These are phyloP conservation scores for Melanostoma scalare DNA, from an alignment of 2,888 invertebrate genomes.

Conservation along the genomic window DNA sequence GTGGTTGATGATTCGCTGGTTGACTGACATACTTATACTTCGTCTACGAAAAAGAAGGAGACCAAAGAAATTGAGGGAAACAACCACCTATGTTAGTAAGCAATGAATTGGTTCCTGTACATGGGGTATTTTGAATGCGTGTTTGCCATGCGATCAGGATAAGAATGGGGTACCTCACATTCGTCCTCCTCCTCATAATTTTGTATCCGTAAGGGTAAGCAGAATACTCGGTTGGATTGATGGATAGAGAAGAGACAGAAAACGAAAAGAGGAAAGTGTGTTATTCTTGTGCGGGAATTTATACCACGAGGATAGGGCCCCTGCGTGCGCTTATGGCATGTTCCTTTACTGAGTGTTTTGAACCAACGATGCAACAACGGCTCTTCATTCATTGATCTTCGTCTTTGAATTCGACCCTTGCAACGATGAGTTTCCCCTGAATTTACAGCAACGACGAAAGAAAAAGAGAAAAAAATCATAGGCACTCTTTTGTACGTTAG, in stretches of 20 bases:
- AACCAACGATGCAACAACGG: neutral
- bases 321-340: neutral
- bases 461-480: too few species aligned
- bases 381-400: conserved; percentile 34
- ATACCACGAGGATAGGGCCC: conserved; percentile 6
- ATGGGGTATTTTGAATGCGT: conserved; percentile 36
- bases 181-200: neutral
- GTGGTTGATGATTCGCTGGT: conserved; percentile 33
- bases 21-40: conserved; percentile 46
- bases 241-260: conserved; percentile 9
- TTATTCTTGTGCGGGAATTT: conserved; percentile 66
- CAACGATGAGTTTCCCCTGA: neutral
- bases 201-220: conserved; percentile 6
- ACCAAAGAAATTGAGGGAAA: conserved; percentile 52
- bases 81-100: conserved; percentile 29
- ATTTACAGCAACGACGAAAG: too few species aligned
- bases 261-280: conserved; percentile 42
- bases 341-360: conserved; percentile 1
- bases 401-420: neutral
- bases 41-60: conserved; percentile 48
- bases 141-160: conserved; percentile 50
- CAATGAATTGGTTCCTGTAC: conserved; percentile 40
- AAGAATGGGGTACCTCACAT: conserved; percentile 17
- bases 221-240: conserved; percentile 4
- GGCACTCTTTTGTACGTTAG: too few species aligned